Base-by-base conservation (phyloP, 2,888 invertebrate genomes). In the Teleiodes luculella region DNA sequence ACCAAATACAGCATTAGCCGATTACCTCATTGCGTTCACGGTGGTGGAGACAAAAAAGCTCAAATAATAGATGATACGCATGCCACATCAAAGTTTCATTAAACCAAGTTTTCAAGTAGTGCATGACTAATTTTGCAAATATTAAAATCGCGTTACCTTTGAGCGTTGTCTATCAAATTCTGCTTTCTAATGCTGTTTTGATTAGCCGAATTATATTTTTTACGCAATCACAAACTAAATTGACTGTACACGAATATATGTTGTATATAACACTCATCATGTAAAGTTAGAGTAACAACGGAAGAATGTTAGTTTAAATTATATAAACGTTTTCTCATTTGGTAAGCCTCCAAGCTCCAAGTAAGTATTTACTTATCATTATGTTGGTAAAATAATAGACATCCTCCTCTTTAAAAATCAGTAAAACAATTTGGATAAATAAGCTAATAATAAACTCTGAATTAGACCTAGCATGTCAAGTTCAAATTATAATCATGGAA, bases 101-200 rank as follows among this genome's bases (percentile, higher is more conserved):
- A 60, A 30, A 55, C 53, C 55, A 57, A 56, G 51, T 43, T 59
- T 56, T 56, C 60, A 71, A 71, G 65, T 68, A 70, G 70, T 67
- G 74, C 73, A 74, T 74, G 72, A 75, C 71, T 64, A 76, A 69
- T 66, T 68, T 68, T 57, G 61, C 72, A 67, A 72, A 72, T 68
- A 72, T 77, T 71, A 72, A 67, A 71, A 67, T 62, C 58, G 58
- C 61, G 61, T 61, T 65, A 67, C 66, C 58, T 58, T 58, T 66
- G 65, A 68, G 62, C 70, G 67, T 67, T 72, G 69, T 64, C 65
- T 66, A 70, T 75, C 72, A 72, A n/a, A 76, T 72, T 73, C 68
- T 52, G 67, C 68, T 67, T 62, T 66, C 84, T 87, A 87, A 87
- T 87, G 85, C 71, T 62, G 62, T 80, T 86, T 86, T 86, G 86